Evolutionary conservation across 2,888 invertebrate genomes (phyloP).

Genomic region (Cartodere bifasciata): DNA sequence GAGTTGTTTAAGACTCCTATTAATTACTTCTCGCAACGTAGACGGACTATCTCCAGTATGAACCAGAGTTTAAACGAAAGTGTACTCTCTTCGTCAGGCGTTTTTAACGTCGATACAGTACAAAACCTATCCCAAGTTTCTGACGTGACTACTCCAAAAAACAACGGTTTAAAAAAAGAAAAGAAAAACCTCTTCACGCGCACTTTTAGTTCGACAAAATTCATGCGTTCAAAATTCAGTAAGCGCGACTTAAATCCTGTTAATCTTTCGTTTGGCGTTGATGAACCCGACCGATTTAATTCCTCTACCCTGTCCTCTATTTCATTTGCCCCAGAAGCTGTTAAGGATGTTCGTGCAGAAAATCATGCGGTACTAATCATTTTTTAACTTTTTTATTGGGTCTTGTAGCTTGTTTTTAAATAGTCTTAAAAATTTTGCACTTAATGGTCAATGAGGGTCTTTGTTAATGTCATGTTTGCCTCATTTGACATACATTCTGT

Average conservation of each 20-base stretch:
- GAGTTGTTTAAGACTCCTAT: slow-evolving; percentile 32
- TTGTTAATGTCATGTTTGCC: too few species aligned
- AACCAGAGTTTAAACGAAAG: slow-evolving; percentile 28
- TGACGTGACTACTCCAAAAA: slow-evolving; percentile 14
- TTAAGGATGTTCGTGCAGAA: too few species aligned
- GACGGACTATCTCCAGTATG: slow-evolving; percentile 27
- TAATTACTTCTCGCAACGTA: slow-evolving; percentile 30
- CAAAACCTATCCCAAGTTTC: slow-evolving; percentile 24
- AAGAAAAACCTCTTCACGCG: slow-evolving; percentile 30
- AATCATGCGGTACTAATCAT: too few species aligned
- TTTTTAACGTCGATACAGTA: slow-evolving; percentile 29
- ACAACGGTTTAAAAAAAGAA: slow-evolving; percentile 19
- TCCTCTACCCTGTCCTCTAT: too few species aligned
- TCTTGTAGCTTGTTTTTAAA: too few species aligned
- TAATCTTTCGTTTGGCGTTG: slow-evolving; percentile 22
- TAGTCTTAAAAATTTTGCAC: too few species aligned
- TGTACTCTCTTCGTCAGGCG: slow-evolving; percentile 29
- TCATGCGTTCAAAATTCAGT: slow-evolving; percentile 20
- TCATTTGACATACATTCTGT: too few species aligned
- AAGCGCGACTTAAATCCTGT: slow-evolving; percentile 25
- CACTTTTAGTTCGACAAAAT: slow-evolving; percentile 32
- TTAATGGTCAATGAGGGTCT: too few species aligned
- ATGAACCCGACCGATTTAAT: slow-evolving; percentile 24
- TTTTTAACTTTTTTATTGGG: too few species aligned
- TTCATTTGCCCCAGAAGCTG: too few species aligned